Percentiles rank a stretch among this genome's conserved stretches.
phyloP scores from a whole-genome alignment of 2,888 invertebrate species.

The Limenitis camilla region DNA sequence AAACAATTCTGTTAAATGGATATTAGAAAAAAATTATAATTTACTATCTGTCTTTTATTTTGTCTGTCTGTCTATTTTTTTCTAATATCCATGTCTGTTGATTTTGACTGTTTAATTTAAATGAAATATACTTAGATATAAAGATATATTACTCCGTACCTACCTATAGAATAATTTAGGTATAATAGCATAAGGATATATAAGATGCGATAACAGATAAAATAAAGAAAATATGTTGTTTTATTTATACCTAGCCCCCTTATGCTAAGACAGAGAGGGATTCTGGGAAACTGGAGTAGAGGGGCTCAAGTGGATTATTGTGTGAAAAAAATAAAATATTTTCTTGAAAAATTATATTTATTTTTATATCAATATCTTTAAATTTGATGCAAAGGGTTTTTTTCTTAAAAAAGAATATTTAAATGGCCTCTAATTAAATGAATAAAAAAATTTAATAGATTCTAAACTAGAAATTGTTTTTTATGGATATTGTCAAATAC shows the following conservation, averaged over 20 bases:
- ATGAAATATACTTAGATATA: slow-evolving; percentile 29
- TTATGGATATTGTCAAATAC: no score
- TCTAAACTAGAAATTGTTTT: no score
- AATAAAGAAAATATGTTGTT: slow-evolving; percentile 41
- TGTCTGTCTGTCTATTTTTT: slow-evolving; percentile 2
- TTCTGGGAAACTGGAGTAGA: no score
- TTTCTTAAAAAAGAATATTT: no score
- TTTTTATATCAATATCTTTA: no score
- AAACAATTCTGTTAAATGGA: slow-evolving; percentile 27
- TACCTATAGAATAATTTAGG: slow-evolving; percentile 49
- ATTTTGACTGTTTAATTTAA: slow-evolving; percentile 28
- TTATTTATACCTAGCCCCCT: slow-evolving; percentile 35
- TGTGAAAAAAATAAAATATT: no score
- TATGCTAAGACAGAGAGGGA: no score
- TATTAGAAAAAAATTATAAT: slow-evolving; percentile 16
- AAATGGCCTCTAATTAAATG: no score
- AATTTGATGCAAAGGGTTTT: no score
- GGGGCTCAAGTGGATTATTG: no score
- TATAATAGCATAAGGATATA: slow-evolving; percentile 49
- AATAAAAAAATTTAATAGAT: no score
- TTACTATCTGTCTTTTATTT: slow-evolving; percentile 8
- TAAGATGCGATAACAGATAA: slow-evolving; percentile 51
- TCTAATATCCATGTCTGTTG: slow-evolving; percentile 17
- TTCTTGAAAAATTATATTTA: no score
- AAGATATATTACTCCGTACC: slow-evolving; percentile 56